Base-by-base conservation (phyloP, 2,113 vertebrate species). In the Camarhynchus parvulus region DNA sequence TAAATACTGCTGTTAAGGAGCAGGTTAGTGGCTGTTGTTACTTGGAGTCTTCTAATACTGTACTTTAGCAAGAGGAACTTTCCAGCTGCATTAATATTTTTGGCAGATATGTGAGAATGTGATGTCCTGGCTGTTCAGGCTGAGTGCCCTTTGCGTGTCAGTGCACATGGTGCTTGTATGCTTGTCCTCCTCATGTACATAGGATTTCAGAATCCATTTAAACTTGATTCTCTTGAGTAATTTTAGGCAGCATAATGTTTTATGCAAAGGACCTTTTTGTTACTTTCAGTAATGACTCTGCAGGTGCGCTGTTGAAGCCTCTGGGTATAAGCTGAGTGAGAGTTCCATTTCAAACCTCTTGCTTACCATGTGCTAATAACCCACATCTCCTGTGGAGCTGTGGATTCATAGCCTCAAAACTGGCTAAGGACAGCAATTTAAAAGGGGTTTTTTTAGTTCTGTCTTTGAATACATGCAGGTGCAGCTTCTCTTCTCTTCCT, bases 1-100 rank as follows among this genome's bases (percentile, higher is more conserved):
- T 99, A 97, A 99, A 99, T 98, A 99, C 99, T 95, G 98, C 99
- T 89, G 99, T 99, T 95, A 99, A 99, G 97, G 99, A 99, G 95
- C 99, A 99, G 99, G 99, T 99, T 85, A 96, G 97, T 98, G 92
- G 76, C 76, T 85, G 20, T 41, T 88, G 30, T 37, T 85, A 28
- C 30, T 46, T 67, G 4, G 33, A 28, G 33, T 72, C 35, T 82
- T 55, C 39, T 37, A 61, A 58, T 76, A 6, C 27, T 47, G 14
- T 10, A 25, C 35, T 80, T 86, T 39, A 39, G 39, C 39, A 39
- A 39, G 39, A 39, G 39, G 39, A 39, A 39, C 39, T 39, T 39
- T 39, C 13, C 39, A 39, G 39, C 39, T 39, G 39, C 39, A 39
- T 39, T 39, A 11, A 6, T 59, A 62, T 39, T 89, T 82, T 37